These are phyloP conservation scores for Premnoplex brunnescens DNA, from an alignment of 2,797 vertebrate species.

Conservation along the genomic window DNA sequence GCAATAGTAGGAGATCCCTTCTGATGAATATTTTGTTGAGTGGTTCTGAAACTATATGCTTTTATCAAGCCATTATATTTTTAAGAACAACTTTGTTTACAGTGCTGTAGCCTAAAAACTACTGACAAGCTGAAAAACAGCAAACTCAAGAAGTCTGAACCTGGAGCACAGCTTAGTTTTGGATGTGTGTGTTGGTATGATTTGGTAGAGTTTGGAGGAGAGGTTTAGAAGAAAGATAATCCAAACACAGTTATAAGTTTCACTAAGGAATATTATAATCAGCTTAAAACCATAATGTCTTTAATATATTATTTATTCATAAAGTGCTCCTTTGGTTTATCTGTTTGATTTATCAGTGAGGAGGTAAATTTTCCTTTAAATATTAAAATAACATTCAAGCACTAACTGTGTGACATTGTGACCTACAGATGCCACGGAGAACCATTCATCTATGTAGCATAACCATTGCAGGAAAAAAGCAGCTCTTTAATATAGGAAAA, in stretches of 20 bases:
- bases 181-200: background rate
- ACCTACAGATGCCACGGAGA: background rate
- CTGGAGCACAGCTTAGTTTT: background rate
- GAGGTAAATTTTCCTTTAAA: background rate
- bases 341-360: background rate
- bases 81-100: background rate
- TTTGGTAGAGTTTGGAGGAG: background rate
- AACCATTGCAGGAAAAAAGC: background rate
- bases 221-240: background rate
- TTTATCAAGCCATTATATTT: constrained; percentile 53
- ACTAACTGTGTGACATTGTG: background rate
- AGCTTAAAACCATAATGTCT: background rate
- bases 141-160: background rate
- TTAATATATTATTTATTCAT: background rate
- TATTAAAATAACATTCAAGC: background rate
- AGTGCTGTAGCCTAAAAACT: background rate
- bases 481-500: background rate
- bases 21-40: constrained; percentile 73
- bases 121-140: constrained; percentile 29
- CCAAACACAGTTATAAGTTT: background rate
- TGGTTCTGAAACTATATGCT: constrained; percentile 57
- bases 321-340: background rate
- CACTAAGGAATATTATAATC: background rate
- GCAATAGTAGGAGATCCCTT: constrained; percentile 68
- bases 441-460: background rate